A percentile compares a stretch with the other conserved stretches of the same genome.
These are phyloP conservation scores for Anadara kagoshimensis DNA, from an alignment of 1,140 invertebrate genomes.

Conservation along the genomic window DNA sequence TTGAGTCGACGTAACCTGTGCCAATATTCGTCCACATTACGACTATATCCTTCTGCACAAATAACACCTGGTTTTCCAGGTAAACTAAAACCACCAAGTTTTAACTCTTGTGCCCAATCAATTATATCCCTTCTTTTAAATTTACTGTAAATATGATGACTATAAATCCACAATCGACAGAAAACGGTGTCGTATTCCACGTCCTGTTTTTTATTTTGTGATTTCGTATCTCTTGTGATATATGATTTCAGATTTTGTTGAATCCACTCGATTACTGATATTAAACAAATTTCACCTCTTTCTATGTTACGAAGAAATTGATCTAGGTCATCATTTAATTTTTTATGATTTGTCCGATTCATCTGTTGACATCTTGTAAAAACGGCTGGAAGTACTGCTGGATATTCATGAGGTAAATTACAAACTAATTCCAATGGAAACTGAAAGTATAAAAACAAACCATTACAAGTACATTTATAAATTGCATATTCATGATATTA, in stretches of 20 bases:
- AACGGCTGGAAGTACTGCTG: conserved; percentile 82
- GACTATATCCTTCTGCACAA: conserved; percentile 79
- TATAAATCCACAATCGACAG: conserved; percentile 85
- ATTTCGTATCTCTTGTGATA: conserved; percentile 22
- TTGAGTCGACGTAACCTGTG: conserved; percentile 74
- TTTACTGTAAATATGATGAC: conserved; percentile 92
- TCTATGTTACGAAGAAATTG: conserved; percentile 76
- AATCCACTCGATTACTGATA: conserved; percentile 82
- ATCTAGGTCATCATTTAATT: conserved; percentile 80
- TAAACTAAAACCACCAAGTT: conserved; percentile 86
- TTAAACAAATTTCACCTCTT: conserved; percentile 81
- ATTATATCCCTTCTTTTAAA: conserved; percentile 86
- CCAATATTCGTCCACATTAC: conserved; percentile 79
- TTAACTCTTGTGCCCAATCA: conserved; percentile 81
- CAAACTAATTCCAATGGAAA: too few species aligned
- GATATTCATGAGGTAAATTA: conserved; percentile 84
- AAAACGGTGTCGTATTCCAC: conserved; percentile 53
- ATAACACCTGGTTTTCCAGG: conserved; percentile 87
- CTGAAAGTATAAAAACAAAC: conserved; percentile 65
- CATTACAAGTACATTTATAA: conserved; percentile 53
- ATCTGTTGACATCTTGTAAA: conserved; percentile 81
- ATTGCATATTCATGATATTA: conserved; percentile 7
- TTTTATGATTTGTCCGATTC: conserved; percentile 79
- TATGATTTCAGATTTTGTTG: conserved; percentile 78
- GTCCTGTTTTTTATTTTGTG: conserved; percentile 16